phyloP scores from a whole-genome alignment of 2,113 vertebrate species.

The Hippoglossus stenolepis region DNA sequence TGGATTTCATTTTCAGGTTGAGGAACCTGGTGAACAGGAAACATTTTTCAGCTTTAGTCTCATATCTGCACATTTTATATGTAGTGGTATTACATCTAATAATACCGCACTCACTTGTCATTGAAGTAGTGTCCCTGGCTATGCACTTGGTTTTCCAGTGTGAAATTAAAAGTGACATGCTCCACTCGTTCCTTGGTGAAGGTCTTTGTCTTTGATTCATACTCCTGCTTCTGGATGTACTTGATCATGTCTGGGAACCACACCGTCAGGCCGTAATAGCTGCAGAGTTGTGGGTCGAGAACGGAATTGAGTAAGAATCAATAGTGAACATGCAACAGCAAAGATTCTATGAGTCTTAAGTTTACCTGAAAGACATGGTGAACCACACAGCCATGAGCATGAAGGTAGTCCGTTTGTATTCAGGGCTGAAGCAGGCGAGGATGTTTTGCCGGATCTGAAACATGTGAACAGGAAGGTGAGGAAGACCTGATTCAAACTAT shows the following conservation, averaged over 20 bases:
- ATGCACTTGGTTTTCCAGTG: constrained; percentile 97
- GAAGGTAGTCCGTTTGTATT: constrained; percentile 91
- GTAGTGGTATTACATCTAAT: neutral
- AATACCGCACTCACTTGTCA: constrained; percentile 86
- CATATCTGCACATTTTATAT: neutral
- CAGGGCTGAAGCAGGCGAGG: constrained; percentile 89
- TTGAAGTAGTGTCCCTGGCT: constrained; percentile 93
- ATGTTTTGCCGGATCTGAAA: constrained; percentile 91
- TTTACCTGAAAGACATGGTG: constrained; percentile 97
- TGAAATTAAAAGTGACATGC: constrained; percentile 97
- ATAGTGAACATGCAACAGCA: neutral
- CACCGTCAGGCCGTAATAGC: constrained; percentile 96
- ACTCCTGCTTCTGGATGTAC: constrained; percentile 94
- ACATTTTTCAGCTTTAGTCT: neutral
- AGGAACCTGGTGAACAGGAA: constrained; percentile 86
- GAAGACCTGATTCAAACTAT: neutral
- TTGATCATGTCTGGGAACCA: constrained; percentile 99
- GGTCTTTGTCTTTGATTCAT: constrained; percentile 89
- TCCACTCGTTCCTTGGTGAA: constrained; percentile 90
- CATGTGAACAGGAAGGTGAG: neutral
- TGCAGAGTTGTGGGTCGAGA: constrained; percentile 52
- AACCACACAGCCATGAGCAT: constrained; percentile 99
- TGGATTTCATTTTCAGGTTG: constrained; percentile 95
- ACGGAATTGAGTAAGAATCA: neutral
- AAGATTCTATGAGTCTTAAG: neutral